Evolutionary conservation across 1,140 invertebrate species (phyloP).

Genomic region (Scaptomyza graminum): DNA sequence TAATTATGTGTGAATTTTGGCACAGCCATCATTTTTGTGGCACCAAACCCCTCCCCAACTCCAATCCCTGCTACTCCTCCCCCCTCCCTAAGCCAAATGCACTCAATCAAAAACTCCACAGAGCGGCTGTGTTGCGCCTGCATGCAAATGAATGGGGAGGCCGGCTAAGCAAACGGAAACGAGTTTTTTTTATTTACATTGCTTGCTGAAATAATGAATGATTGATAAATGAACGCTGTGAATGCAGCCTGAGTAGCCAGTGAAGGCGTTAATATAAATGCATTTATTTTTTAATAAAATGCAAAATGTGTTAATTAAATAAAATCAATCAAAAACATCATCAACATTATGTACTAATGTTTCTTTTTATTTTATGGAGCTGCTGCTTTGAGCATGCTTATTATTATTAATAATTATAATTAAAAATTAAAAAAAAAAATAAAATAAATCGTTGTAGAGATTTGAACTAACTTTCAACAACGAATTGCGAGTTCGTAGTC

Average conservation of each 20-base stretch:
- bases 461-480: too few relatives aligned
- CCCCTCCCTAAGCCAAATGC: not conserved
- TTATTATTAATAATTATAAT: too few relatives aligned
- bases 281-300: not conserved
- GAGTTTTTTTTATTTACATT: not conserved
- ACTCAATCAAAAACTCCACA: not conserved
- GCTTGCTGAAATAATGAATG: not conserved
- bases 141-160: slow-evolving; percentile 43
- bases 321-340: too few relatives aligned
- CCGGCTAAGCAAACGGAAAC: slow-evolving; percentile 5
- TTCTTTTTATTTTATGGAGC: too few relatives aligned
- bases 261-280: not conserved
- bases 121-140: slow-evolving; percentile 52
- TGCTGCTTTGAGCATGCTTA: too few relatives aligned
- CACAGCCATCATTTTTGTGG: slow-evolving; percentile 43
- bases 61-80: not conserved
- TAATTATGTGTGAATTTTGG: slow-evolving; percentile 70
- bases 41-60: not conserved
- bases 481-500: too few relatives aligned
- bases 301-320: too few relatives aligned
- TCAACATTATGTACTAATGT: too few relatives aligned
- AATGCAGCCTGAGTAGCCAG: not conserved
- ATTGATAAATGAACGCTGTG: not conserved
- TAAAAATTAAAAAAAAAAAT: too few relatives aligned
- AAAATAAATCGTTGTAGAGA: too few relatives aligned